phyloP scores from a whole-genome alignment of 2,797 vertebrate genomes.

The Sebastes cheni region DNA sequence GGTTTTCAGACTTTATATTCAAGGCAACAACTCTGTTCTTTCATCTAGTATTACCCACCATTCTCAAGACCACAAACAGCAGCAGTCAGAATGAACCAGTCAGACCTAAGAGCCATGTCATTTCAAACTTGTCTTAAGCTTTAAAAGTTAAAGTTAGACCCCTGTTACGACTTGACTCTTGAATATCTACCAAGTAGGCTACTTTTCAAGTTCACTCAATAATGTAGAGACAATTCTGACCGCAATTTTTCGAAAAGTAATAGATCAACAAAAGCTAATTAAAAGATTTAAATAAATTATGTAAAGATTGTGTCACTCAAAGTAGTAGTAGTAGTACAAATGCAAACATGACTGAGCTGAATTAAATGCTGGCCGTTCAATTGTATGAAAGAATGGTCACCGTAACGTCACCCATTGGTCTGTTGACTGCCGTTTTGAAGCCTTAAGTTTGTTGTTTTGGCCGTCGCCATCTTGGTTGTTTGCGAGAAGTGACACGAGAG shows the following conservation, averaged over 20 bases:
- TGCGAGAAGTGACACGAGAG: no score
- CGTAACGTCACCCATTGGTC: no score
- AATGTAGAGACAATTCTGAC: no score
- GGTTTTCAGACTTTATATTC: no score
- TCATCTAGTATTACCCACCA: no score
- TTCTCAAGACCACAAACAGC: no score
- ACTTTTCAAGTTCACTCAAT: no score
- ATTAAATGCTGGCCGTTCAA: not conserved
- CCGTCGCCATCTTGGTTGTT: no score
- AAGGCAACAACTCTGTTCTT: no score
- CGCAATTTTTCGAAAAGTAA: not conserved
- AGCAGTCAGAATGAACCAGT: not conserved
- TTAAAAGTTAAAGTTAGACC: not conserved
- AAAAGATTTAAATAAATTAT: not conserved
- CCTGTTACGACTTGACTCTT: not conserved
- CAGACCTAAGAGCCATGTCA: not conserved
- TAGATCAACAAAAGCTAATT: not conserved
- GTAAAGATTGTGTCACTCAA: not conserved
- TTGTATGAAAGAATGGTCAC: not conserved
- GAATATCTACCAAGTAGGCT: not conserved
- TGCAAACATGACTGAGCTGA: not conserved
- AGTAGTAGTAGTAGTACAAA: not conserved
- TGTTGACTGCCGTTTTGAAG: no score
- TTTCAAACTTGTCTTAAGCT: not conserved
- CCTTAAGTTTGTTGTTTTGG: rapidly evolving